A percentile compares a stretch with the other conserved stretches of the same genome.
Conservation (phyloP, 2,797 vertebrate genomes). For the Syngnathus rostellatus region DNA sequence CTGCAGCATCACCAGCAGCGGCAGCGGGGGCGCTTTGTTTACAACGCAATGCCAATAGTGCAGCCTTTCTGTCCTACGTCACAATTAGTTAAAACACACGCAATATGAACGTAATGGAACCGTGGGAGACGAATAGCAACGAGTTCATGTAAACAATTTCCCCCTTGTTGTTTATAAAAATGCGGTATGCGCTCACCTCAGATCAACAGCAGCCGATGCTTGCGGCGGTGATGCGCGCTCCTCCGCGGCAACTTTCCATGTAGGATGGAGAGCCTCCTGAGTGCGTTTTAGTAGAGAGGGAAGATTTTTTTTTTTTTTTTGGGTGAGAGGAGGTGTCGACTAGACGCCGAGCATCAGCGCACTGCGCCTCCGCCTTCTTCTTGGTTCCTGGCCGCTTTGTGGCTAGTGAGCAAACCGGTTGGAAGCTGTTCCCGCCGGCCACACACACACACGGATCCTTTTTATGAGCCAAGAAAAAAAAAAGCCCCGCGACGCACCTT, state of each 20-base stretch:
- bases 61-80: neutral
- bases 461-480: neutral
- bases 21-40: neutral
- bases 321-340: neutral
- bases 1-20: neutral
- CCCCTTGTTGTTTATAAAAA: neutral
- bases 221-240: constrained; percentile 33
- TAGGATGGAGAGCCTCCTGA: constrained; percentile 8
- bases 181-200: constrained; percentile 48
- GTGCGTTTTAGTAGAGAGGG: neutral
- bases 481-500: neutral
- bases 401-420: constrained; percentile 60
- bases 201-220: constrained; percentile 35
- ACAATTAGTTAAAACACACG: neutral
- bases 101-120: neutral
- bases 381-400: constrained; percentile 35
- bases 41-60: neutral
- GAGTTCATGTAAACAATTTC: no score
- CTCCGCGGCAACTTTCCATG: constrained; percentile 47
- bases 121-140: neutral
- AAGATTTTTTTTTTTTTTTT: no score
- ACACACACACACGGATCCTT: constrained; percentile 30
- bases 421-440: constrained; percentile 68
- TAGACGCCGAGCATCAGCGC: constrained; percentile 2
- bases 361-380: neutral